Conservation (phyloP, 2,888 invertebrate genomes). For the Dexiosoma caninum region DNA sequence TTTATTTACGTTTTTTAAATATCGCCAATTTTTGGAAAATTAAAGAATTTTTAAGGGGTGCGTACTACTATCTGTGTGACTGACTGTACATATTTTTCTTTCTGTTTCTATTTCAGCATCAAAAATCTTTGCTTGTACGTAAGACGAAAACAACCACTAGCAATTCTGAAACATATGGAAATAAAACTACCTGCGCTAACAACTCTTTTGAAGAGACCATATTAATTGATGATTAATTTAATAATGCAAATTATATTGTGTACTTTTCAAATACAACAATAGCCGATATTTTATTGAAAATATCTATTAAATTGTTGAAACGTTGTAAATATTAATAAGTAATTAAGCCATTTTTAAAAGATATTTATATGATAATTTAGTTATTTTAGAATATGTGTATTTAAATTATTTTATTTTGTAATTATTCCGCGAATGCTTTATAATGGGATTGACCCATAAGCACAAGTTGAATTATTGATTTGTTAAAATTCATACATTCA, state of each 20-base stretch:
- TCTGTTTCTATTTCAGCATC: slow-evolving; percentile 45
- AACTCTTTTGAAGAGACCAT: slow-evolving; percentile 51
- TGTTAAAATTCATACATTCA: slow-evolving; percentile 12
- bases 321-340: slow-evolving; percentile 36
- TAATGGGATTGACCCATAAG: slow-evolving; percentile 9
- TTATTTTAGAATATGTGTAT: slow-evolving; percentile 21
- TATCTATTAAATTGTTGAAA: slow-evolving; percentile 30
- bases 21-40: too few relatives aligned
- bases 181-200: neutral
- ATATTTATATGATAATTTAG: slow-evolving; percentile 16
- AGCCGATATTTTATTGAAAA: neutral
- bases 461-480: slow-evolving; percentile 32
- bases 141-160: slow-evolving; percentile 30
- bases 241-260: neutral
- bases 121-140: slow-evolving; percentile 56
- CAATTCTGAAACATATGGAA: slow-evolving; percentile 1
- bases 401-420: slow-evolving; percentile 22
- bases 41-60: too few relatives aligned
- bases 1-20: too few relatives aligned
- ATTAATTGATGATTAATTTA: slow-evolving; percentile 57
- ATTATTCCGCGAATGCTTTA: slow-evolving; percentile 12
- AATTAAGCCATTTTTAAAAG: slow-evolving; percentile 11
- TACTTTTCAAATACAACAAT: neutral
- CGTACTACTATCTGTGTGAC: too few relatives aligned
- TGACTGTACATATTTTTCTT: too few relatives aligned